Base-by-base conservation (phyloP, 2,888 invertebrate genomes). In the Apodemia zela region DNA sequence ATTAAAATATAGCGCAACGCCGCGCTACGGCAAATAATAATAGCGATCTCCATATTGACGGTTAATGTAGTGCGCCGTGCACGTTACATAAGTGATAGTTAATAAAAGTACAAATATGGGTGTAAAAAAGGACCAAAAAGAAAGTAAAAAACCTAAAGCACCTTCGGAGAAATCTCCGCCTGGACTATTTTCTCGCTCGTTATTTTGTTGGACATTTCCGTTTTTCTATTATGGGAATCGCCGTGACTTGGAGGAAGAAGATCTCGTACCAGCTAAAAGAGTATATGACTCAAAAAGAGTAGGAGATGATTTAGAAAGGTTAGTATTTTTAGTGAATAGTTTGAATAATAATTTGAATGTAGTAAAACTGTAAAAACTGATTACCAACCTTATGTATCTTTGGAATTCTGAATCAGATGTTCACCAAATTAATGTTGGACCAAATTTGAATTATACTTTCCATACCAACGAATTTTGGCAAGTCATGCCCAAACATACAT, bases 191-290 rank as follows among this genome's bases (percentile, higher is more conserved):
- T 94, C 95, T 2, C 90, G 95, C 65, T 79, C 95, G 35, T 82
- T 94, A 59, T 95, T 94, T 83, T 94, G 94, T 84, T 97, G 97
- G 94, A 95, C 96, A 63, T 89, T 96, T 75, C 95, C 94, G 6
- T 86, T 96, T 73, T 97, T 97, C 84, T 94, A 93, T 72, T 94
- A 94, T 76, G 97, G 97, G 0, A 94, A 94, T 73, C 93, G 90
- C 64, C 94, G 96, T 73, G 94, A 95, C 61, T 82, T 98, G 60
- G 95, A 95, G 69, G 92, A 94, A 58, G 90, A 93, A 33, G 98
- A 98, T 83, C 87, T 98, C 57, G 95, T 95, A 75, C 94, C 94
- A 72, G 94, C 96, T 0, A 89, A 95, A 60, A 89, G 85, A 49
- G 89, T 89, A 29, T 97, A 97, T 80, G 92, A 93, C 75, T 97